phyloP scores from a whole-genome alignment of 2,113 vertebrate genomes.

The Salminus brasiliensis region DNA sequence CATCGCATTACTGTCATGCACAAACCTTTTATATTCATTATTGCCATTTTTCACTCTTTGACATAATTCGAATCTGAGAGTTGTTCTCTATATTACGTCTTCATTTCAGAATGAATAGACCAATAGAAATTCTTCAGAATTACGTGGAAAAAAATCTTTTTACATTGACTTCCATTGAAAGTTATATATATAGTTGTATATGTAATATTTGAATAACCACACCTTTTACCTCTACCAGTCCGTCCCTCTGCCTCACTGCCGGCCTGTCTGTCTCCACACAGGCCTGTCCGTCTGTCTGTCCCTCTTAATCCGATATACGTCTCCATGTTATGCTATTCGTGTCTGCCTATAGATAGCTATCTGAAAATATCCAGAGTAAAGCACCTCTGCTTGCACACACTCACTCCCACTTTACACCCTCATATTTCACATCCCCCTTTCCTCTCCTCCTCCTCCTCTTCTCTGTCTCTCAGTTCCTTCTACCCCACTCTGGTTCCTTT shows the following conservation, averaged over 20 bases:
- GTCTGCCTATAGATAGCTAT: not conserved
- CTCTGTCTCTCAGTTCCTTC: constrained; percentile 29
- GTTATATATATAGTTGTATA: no score
- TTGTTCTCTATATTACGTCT: no score
- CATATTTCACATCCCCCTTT: constrained; percentile 15
- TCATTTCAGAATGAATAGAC: no score
- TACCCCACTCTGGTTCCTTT: constrained; percentile 46
- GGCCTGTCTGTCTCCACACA: not conserved
- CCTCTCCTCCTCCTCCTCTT: not conserved
- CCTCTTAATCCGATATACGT: not conserved
- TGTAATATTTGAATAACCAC: not conserved
- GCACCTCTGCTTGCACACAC: not conserved
- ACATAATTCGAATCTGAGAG: no score
- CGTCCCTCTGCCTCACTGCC: not conserved
- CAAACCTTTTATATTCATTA: no score
- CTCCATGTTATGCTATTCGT: not conserved
- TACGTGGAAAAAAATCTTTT: no score
- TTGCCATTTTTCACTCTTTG: no score
- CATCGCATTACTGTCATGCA: no score
- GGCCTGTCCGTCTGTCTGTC: not conserved
- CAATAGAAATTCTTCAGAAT: no score
- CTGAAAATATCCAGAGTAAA: not conserved
- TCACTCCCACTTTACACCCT: not conserved
- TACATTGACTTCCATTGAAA: no score
- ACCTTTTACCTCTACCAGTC: not conserved